Evolutionary conservation across 2,888 invertebrate genomes (phyloP).

Genomic region (Trissolcus brochymenae): DNA sequence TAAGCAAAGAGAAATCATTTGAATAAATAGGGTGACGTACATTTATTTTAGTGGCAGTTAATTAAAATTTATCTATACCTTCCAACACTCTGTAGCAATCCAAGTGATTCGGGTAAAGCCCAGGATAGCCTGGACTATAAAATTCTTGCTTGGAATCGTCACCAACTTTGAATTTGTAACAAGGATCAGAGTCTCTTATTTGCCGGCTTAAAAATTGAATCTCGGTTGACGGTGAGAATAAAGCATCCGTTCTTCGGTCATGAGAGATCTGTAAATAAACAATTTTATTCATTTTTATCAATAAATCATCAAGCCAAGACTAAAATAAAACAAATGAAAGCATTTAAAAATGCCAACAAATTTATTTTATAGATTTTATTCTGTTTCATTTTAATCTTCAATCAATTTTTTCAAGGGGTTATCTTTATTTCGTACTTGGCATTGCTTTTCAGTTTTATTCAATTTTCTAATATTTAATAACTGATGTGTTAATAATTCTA

Average conservation of each 20-base stretch:
- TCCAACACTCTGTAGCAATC: slow-evolving; percentile 82
- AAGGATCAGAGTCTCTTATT: slow-evolving; percentile 72
- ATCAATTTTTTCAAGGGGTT: no score
- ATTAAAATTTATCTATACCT: slow-evolving; percentile 78
- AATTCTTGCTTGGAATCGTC: slow-evolving; percentile 81
- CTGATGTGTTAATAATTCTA: no score
- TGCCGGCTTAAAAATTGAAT: slow-evolving; percentile 61
- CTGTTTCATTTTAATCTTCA: no score
- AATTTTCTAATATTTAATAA: no score
- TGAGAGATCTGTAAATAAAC: slow-evolving; percentile 7
- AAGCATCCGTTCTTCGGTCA: slow-evolving; percentile 5
- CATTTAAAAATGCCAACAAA: neutral
- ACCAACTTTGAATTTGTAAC: slow-evolving; percentile 80
- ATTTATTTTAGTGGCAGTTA: no score
- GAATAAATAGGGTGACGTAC: no score
- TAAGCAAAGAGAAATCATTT: no score
- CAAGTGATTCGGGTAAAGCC: slow-evolving; percentile 82
- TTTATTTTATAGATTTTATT: neutral
- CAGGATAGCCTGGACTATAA: slow-evolving; percentile 84
- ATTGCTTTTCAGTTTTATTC: no score
- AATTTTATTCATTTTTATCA: neutral
- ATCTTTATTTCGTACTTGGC: no score
- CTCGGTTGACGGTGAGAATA: slow-evolving; percentile 32
- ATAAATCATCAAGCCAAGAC: neutral
- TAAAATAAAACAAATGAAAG: no score